Evolutionary conservation across 2,888 invertebrate species (phyloP), one percentile per base, ranked within the genome.

Genomic region (Craniophora ligustri): DNA sequence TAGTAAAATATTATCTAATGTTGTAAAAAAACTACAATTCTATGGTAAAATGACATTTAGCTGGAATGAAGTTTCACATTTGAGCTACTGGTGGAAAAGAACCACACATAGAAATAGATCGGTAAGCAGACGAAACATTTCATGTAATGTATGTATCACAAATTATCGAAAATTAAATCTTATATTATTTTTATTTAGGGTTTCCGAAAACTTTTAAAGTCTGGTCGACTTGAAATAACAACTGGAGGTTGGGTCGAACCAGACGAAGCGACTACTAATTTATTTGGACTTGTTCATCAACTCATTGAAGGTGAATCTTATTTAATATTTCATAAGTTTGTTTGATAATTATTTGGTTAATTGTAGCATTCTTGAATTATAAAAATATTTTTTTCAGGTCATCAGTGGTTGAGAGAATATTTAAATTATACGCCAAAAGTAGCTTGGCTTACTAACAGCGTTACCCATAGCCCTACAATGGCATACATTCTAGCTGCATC

Each of bases 161-260:
- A 23, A 15, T 5, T 26, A 38, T 11, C n/a, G 10, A 26, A 26
- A 26, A 34, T 5, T 15, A 15, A 14, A 26, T 19, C n/a, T n/a
- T n/a, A n/a, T 48, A 26, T 34, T 23, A 21, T 48, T 67, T 55
- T 44, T 11, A 30, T 60, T n/a, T 77, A 95, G 88, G 95, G 96
- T 0, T 94, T 98, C 1, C 95, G 95, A 75, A 95, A 95, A 61
- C 91, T 98, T 54, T 94, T 98, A 14, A 95, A 96, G 61, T 95
- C 95, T 16, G 98, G 98, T 2, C 94, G 98, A 46, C 91, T 98
- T 54, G 98, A 98, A 91, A 96, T 98, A 73, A 97, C 97, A 30
- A 98, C 98, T 0, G 98, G 98, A 2, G 97, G 97, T 6, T 98
- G 98, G 98, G 98, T 98, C 2, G 98, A 98, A 97, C 97, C 98